A percentile compares a stretch with the other conserved stretches of the same genome.
Conservation (phyloP, 2,113 vertebrate genomes). For the Chloropsis cyanopogon region DNA sequence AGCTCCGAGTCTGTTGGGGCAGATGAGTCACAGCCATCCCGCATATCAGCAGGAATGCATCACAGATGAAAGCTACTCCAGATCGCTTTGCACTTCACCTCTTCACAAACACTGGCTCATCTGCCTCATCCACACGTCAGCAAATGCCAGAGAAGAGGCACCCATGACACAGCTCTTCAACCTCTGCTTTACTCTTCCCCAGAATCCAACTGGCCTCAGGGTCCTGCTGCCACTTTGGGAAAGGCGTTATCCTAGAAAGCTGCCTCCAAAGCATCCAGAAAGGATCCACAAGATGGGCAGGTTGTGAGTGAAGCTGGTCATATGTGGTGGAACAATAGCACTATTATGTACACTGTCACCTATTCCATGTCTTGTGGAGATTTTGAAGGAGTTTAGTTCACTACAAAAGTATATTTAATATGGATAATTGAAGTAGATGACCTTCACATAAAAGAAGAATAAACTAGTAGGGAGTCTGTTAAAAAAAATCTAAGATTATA, state of each 20-base stretch:
- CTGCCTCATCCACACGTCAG: not conserved
- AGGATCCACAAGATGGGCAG: not conserved
- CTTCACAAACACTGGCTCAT: not conserved
- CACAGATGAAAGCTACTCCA: not conserved
- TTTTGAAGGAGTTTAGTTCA: not conserved
- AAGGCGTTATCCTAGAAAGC: not conserved
- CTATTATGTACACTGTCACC: no score
- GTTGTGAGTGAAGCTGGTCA: not conserved
- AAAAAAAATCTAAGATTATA: not conserved
- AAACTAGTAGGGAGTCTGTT: not conserved
- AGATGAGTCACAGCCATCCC: not conserved
- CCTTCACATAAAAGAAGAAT: not conserved
- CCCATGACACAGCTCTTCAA: not conserved
- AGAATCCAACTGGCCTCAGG: not conserved
- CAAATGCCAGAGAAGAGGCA: not conserved
- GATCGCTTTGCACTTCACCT: not conserved
- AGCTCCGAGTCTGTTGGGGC: not conserved
- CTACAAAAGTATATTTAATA: not conserved
- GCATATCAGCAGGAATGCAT: not conserved
- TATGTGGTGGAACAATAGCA: not conserved
- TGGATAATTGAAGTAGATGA: not conserved
- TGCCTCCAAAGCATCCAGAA: not conserved
- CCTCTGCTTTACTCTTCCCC: not conserved
- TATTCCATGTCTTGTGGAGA: not conserved
- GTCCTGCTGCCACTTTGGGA: not conserved